Base-by-base conservation (phyloP, 1,140 invertebrate genomes). In the Drosophila suzukii region DNA sequence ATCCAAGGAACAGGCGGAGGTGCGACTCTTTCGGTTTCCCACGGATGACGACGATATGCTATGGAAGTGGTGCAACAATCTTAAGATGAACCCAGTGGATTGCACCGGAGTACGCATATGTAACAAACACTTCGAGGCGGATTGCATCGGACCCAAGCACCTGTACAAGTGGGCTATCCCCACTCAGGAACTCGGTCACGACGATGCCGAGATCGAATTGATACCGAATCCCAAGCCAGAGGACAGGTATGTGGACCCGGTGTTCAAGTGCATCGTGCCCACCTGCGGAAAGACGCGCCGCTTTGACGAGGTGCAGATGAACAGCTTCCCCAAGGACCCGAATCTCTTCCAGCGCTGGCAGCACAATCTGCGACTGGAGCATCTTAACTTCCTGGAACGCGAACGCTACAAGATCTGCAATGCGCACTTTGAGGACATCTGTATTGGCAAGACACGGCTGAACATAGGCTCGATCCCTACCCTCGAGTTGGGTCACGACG, bases 331-430 rank as follows among this genome's bases (percentile, higher is more conserved):
- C 51, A 91, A 91, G 57, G 81, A 91, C 44, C 43, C 72, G 6
- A n/a, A 46, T 3, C 56, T 81, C 11, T 91, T 91, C 32, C 54
- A 78, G 47, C 76, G 72, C 17, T 91, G 90, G 90, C 75, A 72
- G 4, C 90, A 91, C 51, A 91, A 91, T 60, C 66, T 91, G 0
- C 81, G 88, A 0, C 34, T 91, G 13, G 90, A 91, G 0, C 78
- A 88, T 27, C 56, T 91, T 0, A 62, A 72, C 20, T 91, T 91
- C 34, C 84, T 79, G 24, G 90, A 91, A 20, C 78, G 90, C 2
- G 90, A 91, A 6, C 79, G 82, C 34, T 91, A 91, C 51, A 91
- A 91, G 72, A 91, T 91, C n/a, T 91, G 90, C 47, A 91, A 85
- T 51, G 76, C 71, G 6, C 90, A 91, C 34, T 91, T 91, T 8